Evolutionary conservation across 2,888 invertebrate genomes (phyloP), one percentile per base, ranked within the genome.

Genomic region (Hedya salicella): DNA sequence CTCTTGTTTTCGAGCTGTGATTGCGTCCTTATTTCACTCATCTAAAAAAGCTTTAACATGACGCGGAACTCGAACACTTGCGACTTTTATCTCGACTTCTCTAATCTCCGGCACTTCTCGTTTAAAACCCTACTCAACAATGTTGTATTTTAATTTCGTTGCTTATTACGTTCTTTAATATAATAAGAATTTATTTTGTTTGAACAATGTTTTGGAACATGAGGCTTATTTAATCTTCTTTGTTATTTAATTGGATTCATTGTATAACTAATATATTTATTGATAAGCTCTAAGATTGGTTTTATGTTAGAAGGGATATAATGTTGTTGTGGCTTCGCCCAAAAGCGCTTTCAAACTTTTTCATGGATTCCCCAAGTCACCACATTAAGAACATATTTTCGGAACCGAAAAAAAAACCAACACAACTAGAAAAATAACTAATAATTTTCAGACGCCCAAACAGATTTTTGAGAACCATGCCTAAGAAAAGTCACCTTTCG

Each of bases 1-100:
- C 80, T 79, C 78, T 80, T 79, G 80, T 79, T 78, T 75, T 70
- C 73, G 69, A 71, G 70, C 64, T 66, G 71, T 66, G 60, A 66
- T 66, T 66, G 54, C 40, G 65, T 13, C 60, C 32, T 46, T 42
- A 40, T 61, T 54, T 19, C 16, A 21, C 39, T 39, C 42, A 19
- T 52, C 62, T 66, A 66, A 71, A 61, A 68, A 59, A 68, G 53
- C 21, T 44, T 53, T 50, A 67, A 48, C 50, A 50, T 50, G 32
- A 25, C 16, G n/a, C n/a, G n/a, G n/a, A n/a, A n/a, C n/a, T 32
- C 3, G 19, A 14, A 2, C 25, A 32, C 59, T 60, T 65, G 13
- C n/a, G 59, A 17, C 59, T 5, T 60, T 65, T 52, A 36, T 13
- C 25, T 46, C 14, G 13, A 39, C 21, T 32, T 39, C 44, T 13